phyloP scores from a whole-genome alignment of 2,113 vertebrate species.

The Peromyscus leucopus region DNA sequence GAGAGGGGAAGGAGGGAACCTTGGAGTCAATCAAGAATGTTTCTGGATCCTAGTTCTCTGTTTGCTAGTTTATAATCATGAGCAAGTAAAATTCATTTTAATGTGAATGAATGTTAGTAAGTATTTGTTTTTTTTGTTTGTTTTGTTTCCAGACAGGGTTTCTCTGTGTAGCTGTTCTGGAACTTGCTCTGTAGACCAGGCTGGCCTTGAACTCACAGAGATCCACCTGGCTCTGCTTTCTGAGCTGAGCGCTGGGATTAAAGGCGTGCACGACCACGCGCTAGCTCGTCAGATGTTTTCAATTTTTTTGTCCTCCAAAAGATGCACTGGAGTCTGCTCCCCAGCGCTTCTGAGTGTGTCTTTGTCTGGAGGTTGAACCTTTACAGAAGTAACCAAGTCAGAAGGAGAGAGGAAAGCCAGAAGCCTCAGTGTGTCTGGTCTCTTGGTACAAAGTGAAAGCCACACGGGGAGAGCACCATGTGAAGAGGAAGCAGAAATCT shows the following conservation, averaged over 20 bases:
- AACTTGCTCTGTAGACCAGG: too few relatives aligned
- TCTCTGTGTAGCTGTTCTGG: too few relatives aligned
- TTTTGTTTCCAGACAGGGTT: too few relatives aligned
- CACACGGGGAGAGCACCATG: background rate
- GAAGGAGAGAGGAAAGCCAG: background rate
- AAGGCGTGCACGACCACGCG: accelerated
- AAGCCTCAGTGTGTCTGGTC: background rate
- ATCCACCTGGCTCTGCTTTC: too few relatives aligned
- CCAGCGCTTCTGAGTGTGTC: background rate
- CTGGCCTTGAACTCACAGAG: too few relatives aligned
- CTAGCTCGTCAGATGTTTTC: background rate
- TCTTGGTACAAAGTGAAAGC: background rate
- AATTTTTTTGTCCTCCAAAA: background rate
- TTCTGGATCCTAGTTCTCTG: background rate
- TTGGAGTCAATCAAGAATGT: background rate
- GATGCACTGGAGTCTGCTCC: background rate
- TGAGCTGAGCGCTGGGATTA: too few relatives aligned
- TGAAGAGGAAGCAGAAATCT: background rate
- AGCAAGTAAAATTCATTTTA: background rate
- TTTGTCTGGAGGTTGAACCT: background rate
- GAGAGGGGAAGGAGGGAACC: too few relatives aligned
- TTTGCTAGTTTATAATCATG: background rate
- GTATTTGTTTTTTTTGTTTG: too few relatives aligned
- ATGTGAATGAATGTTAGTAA: background rate
- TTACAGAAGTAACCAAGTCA: background rate